A percentile compares a stretch with the other conserved stretches of the same genome.
Evolutionary conservation across 2,113 vertebrate genomes (phyloP).

Genomic region (Sardina pilchardus): DNA sequence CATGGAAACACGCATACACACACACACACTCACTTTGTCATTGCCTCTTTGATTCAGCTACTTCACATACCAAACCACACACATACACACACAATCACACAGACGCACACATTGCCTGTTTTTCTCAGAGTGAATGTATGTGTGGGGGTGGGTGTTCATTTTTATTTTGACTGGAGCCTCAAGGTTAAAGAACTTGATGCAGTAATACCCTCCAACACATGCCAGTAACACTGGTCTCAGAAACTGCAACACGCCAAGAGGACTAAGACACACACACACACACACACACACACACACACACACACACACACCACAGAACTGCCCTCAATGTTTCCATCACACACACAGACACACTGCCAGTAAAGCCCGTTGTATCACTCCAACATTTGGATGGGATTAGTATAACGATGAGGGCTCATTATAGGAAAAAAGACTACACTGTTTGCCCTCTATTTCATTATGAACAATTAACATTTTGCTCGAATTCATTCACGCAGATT

Average conservation of each 20-base stretch:
- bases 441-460: not conserved
- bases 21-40: not conserved
- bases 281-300: slow-evolving; percentile 33
- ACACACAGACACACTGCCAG: slow-evolving; percentile 21
- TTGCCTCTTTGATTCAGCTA: not conserved
- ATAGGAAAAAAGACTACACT: not conserved
- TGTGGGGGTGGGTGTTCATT: slow-evolving; percentile 1
- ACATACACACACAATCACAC: not conserved
- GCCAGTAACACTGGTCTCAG: not conserved
- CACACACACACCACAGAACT: not conserved
- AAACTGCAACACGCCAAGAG: not conserved
- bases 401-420: not conserved
- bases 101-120: not conserved
- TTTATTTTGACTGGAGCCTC: slow-evolving; percentile 11
- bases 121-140: not conserved
- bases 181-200: slow-evolving; percentile 8
- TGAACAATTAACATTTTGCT: not conserved
- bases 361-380: slow-evolving; percentile 36
- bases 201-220: not conserved
- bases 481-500: not conserved
- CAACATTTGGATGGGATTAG: not conserved
- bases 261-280: not conserved
- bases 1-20: not conserved
- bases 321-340: not conserved
- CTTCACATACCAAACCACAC: not conserved